Evolutionary conservation across 92 coral and sea anemone genomes (phyloP).

Genomic region (Umimayanthus kanabou): DNA sequence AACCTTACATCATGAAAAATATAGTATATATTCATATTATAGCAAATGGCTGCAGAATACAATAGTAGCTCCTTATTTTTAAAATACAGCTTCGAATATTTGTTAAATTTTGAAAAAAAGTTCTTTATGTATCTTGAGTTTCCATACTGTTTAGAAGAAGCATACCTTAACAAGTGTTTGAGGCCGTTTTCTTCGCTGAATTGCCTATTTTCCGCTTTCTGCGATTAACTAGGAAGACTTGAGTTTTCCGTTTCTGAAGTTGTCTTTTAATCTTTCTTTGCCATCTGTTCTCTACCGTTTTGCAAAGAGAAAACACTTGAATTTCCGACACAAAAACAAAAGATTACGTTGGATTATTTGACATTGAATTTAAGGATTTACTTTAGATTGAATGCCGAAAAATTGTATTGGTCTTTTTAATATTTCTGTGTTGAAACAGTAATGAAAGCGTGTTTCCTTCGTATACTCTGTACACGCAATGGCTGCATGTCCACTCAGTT

Average conservation of each 20-base stretch:
- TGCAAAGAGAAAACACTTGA: not conserved
- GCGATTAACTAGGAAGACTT: not conserved
- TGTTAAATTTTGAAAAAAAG: too few relatives aligned
- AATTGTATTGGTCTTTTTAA: not conserved
- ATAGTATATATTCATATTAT: too few relatives aligned
- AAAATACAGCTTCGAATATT: too few relatives aligned
- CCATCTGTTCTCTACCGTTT: not conserved
- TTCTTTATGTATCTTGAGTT: too few relatives aligned
- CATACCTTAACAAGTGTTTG: not conserved
- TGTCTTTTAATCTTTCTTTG: not conserved
- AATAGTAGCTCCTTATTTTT: too few relatives aligned
- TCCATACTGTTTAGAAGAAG: not conserved
- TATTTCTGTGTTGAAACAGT: not conserved
- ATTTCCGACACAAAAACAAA: conserved; percentile 17
- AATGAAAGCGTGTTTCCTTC: not conserved
- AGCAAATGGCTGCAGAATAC: too few relatives aligned
- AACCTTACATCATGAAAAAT: too few relatives aligned
- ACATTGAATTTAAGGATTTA: not conserved
- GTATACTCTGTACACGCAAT: not conserved
- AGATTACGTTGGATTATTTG: conserved; percentile 2
- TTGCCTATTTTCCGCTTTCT: not conserved
- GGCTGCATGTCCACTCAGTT: not conserved
- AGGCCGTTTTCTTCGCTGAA: not conserved
- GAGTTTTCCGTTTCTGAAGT: not conserved
- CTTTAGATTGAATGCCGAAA: conserved; percentile 10